Conservation (phyloP, 1,140 invertebrate genomes). For the Nasonia longicornis region DNA sequence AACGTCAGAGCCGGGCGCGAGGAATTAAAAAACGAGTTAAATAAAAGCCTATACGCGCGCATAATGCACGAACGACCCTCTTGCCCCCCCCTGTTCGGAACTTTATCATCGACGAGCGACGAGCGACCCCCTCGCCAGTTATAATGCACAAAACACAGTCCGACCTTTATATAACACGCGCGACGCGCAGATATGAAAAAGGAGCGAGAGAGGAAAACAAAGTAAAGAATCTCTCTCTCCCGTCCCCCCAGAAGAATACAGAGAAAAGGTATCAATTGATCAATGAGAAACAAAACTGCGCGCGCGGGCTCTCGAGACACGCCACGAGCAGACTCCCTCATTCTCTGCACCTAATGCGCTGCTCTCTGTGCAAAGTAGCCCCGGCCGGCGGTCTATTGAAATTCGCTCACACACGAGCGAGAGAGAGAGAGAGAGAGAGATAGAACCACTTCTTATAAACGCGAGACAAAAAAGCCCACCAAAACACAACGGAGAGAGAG, state of each 20-base stretch:
- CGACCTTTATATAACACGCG: background rate
- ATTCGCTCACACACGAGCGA: constrained; percentile 14
- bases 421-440: background rate
- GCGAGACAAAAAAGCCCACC: constrained; percentile 31
- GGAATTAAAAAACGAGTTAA: constrained; percentile 29
- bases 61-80: background rate
- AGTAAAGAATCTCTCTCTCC: constrained; percentile 39
- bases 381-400: constrained; percentile 34
- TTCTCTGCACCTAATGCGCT: no score
- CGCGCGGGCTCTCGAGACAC: constrained; percentile 19
- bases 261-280: constrained; percentile 44
- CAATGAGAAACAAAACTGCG: constrained; percentile 45
- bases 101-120: constrained; percentile 25
- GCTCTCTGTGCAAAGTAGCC: constrained; percentile 29
- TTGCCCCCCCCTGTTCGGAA: background rate
- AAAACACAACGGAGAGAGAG: constrained; percentile 29
- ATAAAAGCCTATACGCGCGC: background rate
- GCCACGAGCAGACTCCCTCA: constrained; percentile 1
- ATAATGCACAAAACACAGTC: background rate
- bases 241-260: constrained; percentile 9
- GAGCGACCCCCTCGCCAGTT: no score
- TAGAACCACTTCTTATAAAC: background rate
- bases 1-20: constrained; percentile 29
- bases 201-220: constrained; percentile 26
- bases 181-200: constrained; percentile 21